Evolutionary conservation across 2,888 invertebrate species (phyloP), one percentile per base, ranked within the genome.

Genomic region (Ecliptopera silaceata): DNA sequence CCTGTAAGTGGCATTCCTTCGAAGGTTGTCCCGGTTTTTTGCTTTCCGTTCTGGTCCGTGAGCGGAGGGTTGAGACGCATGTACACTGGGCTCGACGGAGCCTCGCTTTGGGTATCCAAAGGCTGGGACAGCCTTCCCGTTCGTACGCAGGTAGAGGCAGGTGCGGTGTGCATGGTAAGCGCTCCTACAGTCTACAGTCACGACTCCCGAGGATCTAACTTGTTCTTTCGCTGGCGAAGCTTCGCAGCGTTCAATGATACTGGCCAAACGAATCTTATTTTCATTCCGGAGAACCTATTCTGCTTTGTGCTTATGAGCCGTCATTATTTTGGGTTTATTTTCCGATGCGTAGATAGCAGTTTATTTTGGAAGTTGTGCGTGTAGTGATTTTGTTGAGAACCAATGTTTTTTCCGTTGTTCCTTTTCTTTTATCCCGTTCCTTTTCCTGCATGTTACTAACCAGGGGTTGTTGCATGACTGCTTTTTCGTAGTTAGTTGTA

Each of bases 11-110:
- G 87, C 85, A 83, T 84, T 88, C 90, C 91, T 86, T 90, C 90
- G 88, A 92, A 91, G 92, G 92, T 92, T 92, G 92, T 92, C 92
- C 92, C 91, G 91, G 91, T 89, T 91, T 91, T 89, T 87, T 86
- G 86, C 86, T 89, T 91, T 90, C 92, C 92, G 91, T 81, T 80
- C 78, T 82, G 86, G 81, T 88, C 87, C 82, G 79, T 72, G 75
- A 77, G 75, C 71, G 59, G 74, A 77, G 56, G 72, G 36, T 72
- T 70, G 75, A 76, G 72, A 66, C 70, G 69, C 88, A 86, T 86
- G 87, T 72, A 66, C 26, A 18, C 42, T 63, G 71, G 75, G 78
- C 72, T 74, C 74, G 78, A 72, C 75, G 75, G 56, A 56, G 61
- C 46, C 57, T 57, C 56, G 61, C 60, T 79, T 79, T 80, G 79